Base-by-base conservation (phyloP, 2,113 vertebrate species). In the Aramus guarauna region DNA sequence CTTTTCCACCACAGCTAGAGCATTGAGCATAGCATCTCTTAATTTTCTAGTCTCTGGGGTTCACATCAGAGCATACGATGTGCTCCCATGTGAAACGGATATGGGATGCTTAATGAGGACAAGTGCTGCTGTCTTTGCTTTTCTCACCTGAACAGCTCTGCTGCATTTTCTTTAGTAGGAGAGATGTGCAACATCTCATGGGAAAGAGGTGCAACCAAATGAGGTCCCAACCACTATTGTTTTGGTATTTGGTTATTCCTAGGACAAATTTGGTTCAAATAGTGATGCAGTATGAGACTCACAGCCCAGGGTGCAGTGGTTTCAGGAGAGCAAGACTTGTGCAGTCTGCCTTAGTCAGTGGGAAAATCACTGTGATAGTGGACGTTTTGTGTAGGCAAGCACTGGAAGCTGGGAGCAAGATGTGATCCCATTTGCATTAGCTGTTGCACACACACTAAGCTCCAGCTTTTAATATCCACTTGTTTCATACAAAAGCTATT, bases 391-490 rank as follows among this genome's bases (percentile, higher is more conserved):
- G 43, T 5, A 67, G 52, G 41, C 37, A 68, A 63, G n/a, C 17
- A 23, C 29, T 63, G 43, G 53, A 68, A 86, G 27, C 63, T 63
- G 52, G 12, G 15, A 72, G 56, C 32, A 75, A 56, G 15, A 60
- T 64, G 30, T 56, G 22, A 56, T 92, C 27, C 36, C 27, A 37
- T 85, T 85, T 74, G 50, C 47, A 48, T 43, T 74, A 77, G n/a
- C 23, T 1, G 2, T 47, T 82, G 50, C 47, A 60, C 37, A 63
- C 69, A 72, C 23, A 45, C 73, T 85, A 93, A 94, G 50, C 68
- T 87, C 12, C 36, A 53, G 50, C 19, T 83, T 95, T 92, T 85
- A 88, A 50, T 74, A 85, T 18, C 43, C 69, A 73, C 85, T 90
- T 82, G 15, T 75, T 89, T 76, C 34, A 36, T 43, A 67, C 12